Conservation (phyloP, 2,888 invertebrate genomes). For the Altica lythri region DNA sequence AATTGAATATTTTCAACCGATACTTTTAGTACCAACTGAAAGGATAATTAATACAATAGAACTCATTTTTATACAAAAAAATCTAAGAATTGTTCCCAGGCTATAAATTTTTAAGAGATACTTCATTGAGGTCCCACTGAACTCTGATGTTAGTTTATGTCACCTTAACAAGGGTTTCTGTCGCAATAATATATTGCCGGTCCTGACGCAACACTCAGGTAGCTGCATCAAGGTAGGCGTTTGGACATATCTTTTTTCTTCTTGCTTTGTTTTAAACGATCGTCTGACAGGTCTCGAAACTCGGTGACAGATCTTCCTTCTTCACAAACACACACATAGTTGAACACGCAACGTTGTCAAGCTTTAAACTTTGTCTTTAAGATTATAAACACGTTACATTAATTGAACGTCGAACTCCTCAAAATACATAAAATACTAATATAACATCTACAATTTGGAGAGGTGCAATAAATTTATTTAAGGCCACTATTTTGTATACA, state of each 20-base stretch:
- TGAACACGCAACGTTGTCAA: slow-evolving; percentile 17
- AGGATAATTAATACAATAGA: no score
- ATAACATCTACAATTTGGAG: no score
- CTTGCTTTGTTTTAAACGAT: slow-evolving; percentile 49
- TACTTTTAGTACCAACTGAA: no score
- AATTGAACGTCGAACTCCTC: no score
- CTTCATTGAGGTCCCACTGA: slow-evolving; percentile 43
- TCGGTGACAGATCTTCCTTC: slow-evolving; percentile 52
- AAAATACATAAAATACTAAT: no score
- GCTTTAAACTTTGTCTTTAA: neutral
- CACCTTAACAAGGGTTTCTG: slow-evolving; percentile 57
- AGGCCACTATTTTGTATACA: no score
- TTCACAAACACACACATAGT: no score
- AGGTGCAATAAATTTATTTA: no score
- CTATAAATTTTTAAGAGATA: slow-evolving; percentile 18
- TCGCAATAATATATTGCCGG: slow-evolving; percentile 57
- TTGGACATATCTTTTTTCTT: slow-evolving; percentile 45
- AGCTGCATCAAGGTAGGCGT: slow-evolving; percentile 57
- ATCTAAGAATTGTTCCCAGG: slow-evolving; percentile 18
- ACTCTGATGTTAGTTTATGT: slow-evolving; percentile 53
- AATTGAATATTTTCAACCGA: no score
- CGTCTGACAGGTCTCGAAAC: slow-evolving; percentile 52
- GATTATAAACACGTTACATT: neutral
- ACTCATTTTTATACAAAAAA: no score
- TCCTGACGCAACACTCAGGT: slow-evolving; percentile 58